Percentiles rank a stretch among this genome's conserved stretches.
These are phyloP conservation scores for Lota lota DNA, from an alignment of 2,113 vertebrate species.

Conservation along the genomic window DNA sequence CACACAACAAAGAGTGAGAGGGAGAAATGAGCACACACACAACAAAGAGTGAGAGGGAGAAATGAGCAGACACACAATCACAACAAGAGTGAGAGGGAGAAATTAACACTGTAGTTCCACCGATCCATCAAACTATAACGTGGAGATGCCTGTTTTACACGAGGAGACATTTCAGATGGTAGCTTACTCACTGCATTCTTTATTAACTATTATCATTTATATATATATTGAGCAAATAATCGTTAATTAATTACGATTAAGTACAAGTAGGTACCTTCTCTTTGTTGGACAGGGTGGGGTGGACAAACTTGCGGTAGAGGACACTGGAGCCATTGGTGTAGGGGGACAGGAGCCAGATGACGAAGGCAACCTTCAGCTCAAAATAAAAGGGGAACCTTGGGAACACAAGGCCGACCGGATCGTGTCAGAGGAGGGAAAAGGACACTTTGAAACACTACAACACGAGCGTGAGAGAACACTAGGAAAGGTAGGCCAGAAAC, in stretches of 20 bases:
- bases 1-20: too few relatives aligned
- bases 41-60: too few relatives aligned
- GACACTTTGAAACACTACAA: not conserved
- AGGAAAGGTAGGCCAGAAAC: too few relatives aligned
- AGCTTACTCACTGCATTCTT: too few relatives aligned
- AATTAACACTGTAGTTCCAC: too few relatives aligned
- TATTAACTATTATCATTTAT: too few relatives aligned
- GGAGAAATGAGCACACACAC: too few relatives aligned
- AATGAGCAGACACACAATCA: not conserved
- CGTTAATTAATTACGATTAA: too few relatives aligned
- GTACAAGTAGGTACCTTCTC: conserved; percentile 82
- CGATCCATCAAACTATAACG: too few relatives aligned
- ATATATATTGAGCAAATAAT: too few relatives aligned
- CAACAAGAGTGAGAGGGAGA: not conserved
- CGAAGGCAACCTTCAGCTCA: conserved; percentile 98
- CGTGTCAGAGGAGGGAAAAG: not conserved
- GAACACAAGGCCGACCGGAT: conserved; percentile 5
- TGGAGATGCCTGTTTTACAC: too few relatives aligned
- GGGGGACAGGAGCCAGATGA: conserved; percentile 97
- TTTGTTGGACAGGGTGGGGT: conserved; percentile 96
- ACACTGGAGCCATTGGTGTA: conserved; percentile 99
- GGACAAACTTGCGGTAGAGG: conserved; percentile 98
- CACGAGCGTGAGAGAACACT: too few relatives aligned
- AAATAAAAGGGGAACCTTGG: conserved; percentile 99
- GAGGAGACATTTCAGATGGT: not conserved